A percentile compares a stretch with the other conserved stretches of the same genome.
Conservation (phyloP, 1,140 invertebrate genomes). For the Dufourea novaeangliae region DNA sequence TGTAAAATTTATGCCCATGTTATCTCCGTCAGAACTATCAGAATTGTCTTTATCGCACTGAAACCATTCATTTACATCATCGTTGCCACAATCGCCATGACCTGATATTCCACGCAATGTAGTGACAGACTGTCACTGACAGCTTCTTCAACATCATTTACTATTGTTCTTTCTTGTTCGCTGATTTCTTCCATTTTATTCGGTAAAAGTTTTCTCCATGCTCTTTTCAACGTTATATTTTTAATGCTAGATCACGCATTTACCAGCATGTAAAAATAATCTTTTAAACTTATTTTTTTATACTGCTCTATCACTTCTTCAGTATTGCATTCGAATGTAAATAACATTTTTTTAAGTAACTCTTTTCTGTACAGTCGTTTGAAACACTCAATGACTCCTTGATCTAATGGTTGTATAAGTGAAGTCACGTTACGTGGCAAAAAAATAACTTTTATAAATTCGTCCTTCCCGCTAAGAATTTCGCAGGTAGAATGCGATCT, state of each 20-base stretch:
- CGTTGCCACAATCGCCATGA: too few relatives aligned
- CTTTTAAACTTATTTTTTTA: constrained; percentile 5
- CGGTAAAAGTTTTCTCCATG: not conserved
- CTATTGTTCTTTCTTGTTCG: not conserved
- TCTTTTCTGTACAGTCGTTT: not conserved
- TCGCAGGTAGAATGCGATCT: too few relatives aligned
- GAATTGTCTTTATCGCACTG: too few relatives aligned
- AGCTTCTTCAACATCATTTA: not conserved
- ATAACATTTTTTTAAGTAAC: not conserved
- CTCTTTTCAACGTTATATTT: not conserved
- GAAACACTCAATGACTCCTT: not conserved
- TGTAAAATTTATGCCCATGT: too few relatives aligned
- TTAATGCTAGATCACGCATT: not conserved
- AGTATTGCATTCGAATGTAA: not conserved
- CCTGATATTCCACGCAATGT: constrained; percentile 5
- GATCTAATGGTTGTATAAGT: too few relatives aligned
- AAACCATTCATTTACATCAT: too few relatives aligned
- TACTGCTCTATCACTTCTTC: not conserved
- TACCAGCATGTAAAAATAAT: not conserved
- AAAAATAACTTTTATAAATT: not conserved
- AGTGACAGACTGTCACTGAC: too few relatives aligned
- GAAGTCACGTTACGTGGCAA: too few relatives aligned
- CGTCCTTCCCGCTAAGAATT: too few relatives aligned
- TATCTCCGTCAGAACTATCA: too few relatives aligned
- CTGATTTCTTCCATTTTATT: not conserved